These are phyloP conservation scores for Chaetodon trifascialis DNA, from an alignment of 2,113 vertebrate species.

Conservation along the genomic window DNA sequence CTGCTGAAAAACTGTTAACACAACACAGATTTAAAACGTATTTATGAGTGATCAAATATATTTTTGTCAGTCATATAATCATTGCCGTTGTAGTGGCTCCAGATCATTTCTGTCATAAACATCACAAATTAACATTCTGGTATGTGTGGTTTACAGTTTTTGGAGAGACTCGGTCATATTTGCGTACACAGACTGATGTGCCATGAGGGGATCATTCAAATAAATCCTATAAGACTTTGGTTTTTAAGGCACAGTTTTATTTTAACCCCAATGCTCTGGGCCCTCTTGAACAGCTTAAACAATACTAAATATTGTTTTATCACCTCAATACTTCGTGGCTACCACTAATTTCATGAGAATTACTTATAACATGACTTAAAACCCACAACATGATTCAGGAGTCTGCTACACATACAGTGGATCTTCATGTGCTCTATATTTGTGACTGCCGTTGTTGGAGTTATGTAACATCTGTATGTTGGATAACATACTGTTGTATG, in stretches of 20 bases:
- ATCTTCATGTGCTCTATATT: too few species aligned
- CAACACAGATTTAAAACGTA: constrained; percentile 62
- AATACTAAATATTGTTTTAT: background rate
- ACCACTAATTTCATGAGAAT: constrained; percentile 1
- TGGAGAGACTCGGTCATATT: constrained; percentile 62
- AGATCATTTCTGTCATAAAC: constrained; percentile 74
- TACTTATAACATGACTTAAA: background rate
- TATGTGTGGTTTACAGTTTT: constrained; percentile 76
- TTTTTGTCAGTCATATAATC: constrained; percentile 58
- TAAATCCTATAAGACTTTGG: constrained; percentile 29
- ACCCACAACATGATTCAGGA: background rate
- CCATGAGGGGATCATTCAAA: constrained; percentile 58
- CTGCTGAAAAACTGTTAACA: constrained; percentile 69
- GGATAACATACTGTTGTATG: too few species aligned
- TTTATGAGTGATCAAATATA: constrained; percentile 59
- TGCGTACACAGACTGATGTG: constrained; percentile 56
- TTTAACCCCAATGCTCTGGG: constrained; percentile 6
- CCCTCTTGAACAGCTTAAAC: background rate
- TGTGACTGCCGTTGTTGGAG: too few species aligned
- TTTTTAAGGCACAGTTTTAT: constrained; percentile 23
- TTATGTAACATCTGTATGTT: too few species aligned
- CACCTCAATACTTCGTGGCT: background rate
- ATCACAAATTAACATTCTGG: constrained; percentile 78
- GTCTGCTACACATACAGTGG: too few species aligned
- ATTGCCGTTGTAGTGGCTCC: constrained; percentile 50